phyloP scores from a whole-genome alignment of 2,113 vertebrate species.

The Carassius auratus region DNA sequence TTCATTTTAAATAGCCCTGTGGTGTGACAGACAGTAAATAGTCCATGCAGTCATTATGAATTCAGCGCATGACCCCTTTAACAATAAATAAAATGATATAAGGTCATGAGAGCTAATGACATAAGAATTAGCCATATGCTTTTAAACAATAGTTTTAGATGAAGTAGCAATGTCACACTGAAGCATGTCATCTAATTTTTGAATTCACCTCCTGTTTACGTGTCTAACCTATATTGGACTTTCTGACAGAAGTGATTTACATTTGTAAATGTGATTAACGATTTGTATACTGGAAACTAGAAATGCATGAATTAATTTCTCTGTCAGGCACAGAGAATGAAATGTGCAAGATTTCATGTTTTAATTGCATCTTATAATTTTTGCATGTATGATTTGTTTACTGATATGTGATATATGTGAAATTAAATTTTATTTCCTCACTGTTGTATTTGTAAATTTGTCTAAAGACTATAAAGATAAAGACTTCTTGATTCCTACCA shows the following conservation, averaged over 20 bases:
- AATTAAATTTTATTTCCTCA: not conserved
- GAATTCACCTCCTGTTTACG: no score
- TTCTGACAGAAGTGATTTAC: not conserved
- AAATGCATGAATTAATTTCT: not conserved
- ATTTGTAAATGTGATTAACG: not conserved
- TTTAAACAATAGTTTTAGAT: no score
- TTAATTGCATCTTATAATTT: not conserved
- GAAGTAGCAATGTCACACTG: no score
- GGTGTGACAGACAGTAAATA: not conserved
- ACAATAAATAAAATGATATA: no score
- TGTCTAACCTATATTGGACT: no score
- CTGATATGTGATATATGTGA: no score
- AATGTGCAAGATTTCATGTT: not conserved
- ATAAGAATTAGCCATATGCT: no score
- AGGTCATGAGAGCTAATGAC: no score
- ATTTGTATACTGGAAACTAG: not conserved
- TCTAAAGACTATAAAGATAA: not conserved
- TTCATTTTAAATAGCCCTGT: not conserved
- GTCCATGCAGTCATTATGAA: not conserved
- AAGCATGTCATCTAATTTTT: no score
- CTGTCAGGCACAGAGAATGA: constrained; percentile 7
- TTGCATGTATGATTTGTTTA: not conserved
- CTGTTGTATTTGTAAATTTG: not conserved
- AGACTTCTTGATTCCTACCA: not conserved
- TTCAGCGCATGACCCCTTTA: no score